A percentile compares a stretch with the other conserved stretches of the same genome.
Conservation (phyloP, 2,888 invertebrate species). For the Matsumyia berberina region DNA sequence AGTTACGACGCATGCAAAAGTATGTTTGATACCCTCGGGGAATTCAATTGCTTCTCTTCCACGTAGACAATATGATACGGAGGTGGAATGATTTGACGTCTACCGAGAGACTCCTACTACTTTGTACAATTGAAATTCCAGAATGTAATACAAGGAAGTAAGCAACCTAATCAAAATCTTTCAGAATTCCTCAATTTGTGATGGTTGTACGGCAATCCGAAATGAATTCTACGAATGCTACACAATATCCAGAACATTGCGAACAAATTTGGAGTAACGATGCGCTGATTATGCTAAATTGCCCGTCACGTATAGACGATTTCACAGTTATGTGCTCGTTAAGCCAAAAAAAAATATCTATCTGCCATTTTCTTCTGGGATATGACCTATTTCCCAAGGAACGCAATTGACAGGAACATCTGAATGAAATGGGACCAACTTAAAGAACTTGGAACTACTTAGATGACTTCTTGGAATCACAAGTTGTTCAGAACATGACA, state of each 20-base stretch:
- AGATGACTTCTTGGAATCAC: too few species aligned
- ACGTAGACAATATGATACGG: too few species aligned
- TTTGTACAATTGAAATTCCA: too few species aligned
- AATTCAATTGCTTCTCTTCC: too few species aligned
- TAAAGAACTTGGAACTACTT: background rate
- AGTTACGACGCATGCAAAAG: background rate
- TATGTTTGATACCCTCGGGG: too few species aligned
- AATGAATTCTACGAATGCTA: background rate
- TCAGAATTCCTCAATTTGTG: background rate
- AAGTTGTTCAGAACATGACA: too few species aligned
- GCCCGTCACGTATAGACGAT: slow-evolving; percentile 47
- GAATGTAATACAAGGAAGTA: too few species aligned
- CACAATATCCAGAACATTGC: slow-evolving; percentile 1
- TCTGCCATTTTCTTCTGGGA: background rate
- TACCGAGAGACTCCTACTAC: too few species aligned
- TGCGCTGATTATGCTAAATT: slow-evolving; percentile 28
- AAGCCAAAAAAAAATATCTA: background rate
- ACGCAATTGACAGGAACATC: background rate
- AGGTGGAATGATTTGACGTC: too few species aligned
- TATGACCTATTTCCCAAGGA: background rate
- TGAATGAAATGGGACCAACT: slow-evolving; percentile 1
- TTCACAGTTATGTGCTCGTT: slow-evolving; percentile 28
- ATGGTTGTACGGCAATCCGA: too few species aligned
- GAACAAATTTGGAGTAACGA: slow-evolving; percentile 18
- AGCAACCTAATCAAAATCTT: background rate